Evolutionary conservation across 2,113 vertebrate genomes (phyloP).

Genomic region (Xenus cinereus): DNA sequence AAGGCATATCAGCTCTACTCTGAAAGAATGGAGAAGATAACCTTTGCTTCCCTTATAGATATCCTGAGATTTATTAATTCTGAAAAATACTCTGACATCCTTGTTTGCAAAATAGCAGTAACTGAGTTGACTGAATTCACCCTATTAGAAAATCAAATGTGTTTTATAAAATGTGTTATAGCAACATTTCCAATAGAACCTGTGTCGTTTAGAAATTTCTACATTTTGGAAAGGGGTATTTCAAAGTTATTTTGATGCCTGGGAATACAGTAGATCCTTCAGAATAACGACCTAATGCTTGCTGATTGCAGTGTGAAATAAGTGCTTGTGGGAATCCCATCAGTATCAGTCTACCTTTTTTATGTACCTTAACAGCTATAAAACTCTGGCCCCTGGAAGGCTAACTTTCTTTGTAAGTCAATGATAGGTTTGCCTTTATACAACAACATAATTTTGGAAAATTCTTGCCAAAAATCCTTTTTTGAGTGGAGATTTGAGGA

Average conservation of each 20-base stretch:
- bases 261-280: neutral
- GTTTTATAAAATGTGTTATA: neutral
- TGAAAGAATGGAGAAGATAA: neutral
- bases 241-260: neutral
- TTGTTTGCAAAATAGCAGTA: neutral
- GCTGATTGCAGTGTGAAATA: neutral
- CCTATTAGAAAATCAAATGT: neutral
- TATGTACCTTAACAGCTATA: neutral
- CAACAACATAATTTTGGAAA: neutral
- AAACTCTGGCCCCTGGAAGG: neutral
- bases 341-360: neutral
- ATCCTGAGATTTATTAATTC: neutral
- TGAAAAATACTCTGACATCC: neutral
- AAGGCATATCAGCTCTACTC: neutral
- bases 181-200: neutral
- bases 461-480: neutral
- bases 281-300: neutral
- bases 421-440: neutral
- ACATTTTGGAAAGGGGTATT: neutral
- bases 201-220: neutral
- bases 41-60: neutral
- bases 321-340: neutral
- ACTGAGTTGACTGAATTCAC: neutral
- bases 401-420: neutral
- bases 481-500: neutral